phyloP scores from a whole-genome alignment of 2,888 invertebrate species.

The Hylaea fasciaria region DNA sequence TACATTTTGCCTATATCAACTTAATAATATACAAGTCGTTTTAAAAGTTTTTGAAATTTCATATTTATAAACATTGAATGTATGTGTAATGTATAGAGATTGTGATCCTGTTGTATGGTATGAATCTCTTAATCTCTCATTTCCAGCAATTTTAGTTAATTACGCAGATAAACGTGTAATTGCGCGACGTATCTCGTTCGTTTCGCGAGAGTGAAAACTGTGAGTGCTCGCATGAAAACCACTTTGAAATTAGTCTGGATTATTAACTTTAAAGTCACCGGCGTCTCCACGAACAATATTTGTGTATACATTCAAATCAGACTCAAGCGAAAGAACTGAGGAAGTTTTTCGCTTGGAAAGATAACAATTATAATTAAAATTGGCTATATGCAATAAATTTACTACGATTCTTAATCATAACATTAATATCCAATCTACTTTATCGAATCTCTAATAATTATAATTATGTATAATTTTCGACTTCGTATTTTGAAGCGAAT shows the following conservation, averaged over 20 bases:
- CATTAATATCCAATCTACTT: too few relatives aligned
- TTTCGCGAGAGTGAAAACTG: slow-evolving; percentile 59
- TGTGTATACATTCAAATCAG: slow-evolving; percentile 40
- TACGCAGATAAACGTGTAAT: slow-evolving; percentile 53
- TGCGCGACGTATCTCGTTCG: slow-evolving; percentile 48
- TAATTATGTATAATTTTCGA: too few relatives aligned
- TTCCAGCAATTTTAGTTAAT: slow-evolving; percentile 56
- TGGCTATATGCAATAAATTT: too few relatives aligned
- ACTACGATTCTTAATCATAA: too few relatives aligned
- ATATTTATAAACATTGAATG: slow-evolving; percentile 2
- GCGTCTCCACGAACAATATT: slow-evolving; percentile 37
- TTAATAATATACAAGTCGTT: too few relatives aligned
- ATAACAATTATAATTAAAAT: not conserved
- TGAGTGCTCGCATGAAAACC: slow-evolving; percentile 54
- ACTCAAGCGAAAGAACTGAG: slow-evolving; percentile 35
- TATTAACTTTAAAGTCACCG: slow-evolving; percentile 52
- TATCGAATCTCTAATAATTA: too few relatives aligned
- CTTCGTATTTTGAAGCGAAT: too few relatives aligned
- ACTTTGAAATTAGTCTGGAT: slow-evolving; percentile 58
- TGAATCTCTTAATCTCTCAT: slow-evolving; percentile 44
- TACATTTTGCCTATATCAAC: too few relatives aligned
- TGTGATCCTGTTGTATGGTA: slow-evolving; percentile 28
- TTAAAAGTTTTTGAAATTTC: not conserved
- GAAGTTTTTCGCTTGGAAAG: slow-evolving; percentile 20
- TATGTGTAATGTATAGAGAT: slow-evolving; percentile 7